Conservation (phyloP, 2,888 invertebrate genomes). For the Mystacides longicornis region DNA sequence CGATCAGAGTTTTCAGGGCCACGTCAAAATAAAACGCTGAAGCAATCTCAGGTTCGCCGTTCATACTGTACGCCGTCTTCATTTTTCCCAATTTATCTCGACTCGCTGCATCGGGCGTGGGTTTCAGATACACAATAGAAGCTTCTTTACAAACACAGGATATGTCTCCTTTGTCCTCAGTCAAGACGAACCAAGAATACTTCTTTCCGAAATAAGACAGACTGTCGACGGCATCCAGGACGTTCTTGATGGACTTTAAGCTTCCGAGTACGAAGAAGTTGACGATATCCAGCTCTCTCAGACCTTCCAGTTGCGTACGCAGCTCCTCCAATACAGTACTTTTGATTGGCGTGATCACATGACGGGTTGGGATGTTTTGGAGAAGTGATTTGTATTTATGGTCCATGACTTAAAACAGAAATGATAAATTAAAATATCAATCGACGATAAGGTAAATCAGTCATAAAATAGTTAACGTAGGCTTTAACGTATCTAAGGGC, state of each 20-base stretch:
- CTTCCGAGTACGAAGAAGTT: constrained; percentile 83
- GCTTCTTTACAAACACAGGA: constrained; percentile 71
- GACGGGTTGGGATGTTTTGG: constrained; percentile 83
- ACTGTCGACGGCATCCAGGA: constrained; percentile 62
- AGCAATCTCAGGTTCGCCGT: constrained; percentile 65
- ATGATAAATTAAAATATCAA: neutral
- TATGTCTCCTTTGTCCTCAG: constrained; percentile 66
- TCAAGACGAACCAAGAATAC: constrained; percentile 82
- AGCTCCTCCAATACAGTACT: constrained; percentile 54
- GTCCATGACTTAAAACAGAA: constrained; percentile 64
- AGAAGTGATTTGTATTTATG: constrained; percentile 88
- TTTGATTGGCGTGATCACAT: constrained; percentile 68
- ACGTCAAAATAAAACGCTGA: constrained; percentile 87
- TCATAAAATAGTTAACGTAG: no score
- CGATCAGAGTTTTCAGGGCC: constrained; percentile 61
- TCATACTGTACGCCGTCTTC: constrained; percentile 64
- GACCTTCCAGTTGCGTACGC: constrained; percentile 60
- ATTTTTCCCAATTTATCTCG: constrained; percentile 64
- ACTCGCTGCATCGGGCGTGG: constrained; percentile 59
- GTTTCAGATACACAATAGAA: constrained; percentile 66
- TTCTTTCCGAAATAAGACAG: constrained; percentile 74
- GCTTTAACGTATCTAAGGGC: no score
- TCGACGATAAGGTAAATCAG: neutral
- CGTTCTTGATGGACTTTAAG: constrained; percentile 59
- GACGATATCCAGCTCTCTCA: constrained; percentile 76